A percentile compares a stretch with the other conserved stretches of the same genome.
These are phyloP conservation scores for Microtus oregoni DNA, from an alignment of 2,113 vertebrate species.

Conservation along the genomic window DNA sequence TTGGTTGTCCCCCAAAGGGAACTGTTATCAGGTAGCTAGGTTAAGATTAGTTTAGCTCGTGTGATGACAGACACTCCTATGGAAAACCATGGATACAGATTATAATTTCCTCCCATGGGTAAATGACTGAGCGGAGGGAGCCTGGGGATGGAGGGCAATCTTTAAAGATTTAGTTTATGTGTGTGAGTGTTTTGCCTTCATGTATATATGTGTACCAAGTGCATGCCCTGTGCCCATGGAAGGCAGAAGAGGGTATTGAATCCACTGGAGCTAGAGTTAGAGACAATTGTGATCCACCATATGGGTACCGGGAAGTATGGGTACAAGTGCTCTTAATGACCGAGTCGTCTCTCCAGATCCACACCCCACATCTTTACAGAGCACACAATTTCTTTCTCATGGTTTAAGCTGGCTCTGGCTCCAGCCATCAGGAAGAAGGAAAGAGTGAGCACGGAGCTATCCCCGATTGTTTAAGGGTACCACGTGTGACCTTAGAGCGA, in stretches of 20 bases:
- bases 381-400: background rate
- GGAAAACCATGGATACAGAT: background rate
- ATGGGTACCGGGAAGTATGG: no score
- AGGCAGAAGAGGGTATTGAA: background rate
- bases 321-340: no score
- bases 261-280: background rate
- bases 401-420: background rate
- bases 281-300: background rate
- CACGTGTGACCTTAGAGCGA: background rate
- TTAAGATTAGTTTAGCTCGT: background rate
- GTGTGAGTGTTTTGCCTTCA: background rate
- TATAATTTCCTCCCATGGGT: background rate
- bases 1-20: background rate
- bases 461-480: background rate
- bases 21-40: background rate
- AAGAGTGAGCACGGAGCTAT: background rate
- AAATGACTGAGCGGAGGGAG: background rate
- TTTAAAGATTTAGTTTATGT: background rate
- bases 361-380: background rate
- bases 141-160: background rate
- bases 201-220: background rate
- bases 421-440: background rate
- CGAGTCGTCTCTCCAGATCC: background rate
- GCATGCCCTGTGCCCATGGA: background rate
- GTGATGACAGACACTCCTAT: background rate